Conservation (phyloP, 2,888 invertebrate species). For the Eutolmus rufibarbis region DNA sequence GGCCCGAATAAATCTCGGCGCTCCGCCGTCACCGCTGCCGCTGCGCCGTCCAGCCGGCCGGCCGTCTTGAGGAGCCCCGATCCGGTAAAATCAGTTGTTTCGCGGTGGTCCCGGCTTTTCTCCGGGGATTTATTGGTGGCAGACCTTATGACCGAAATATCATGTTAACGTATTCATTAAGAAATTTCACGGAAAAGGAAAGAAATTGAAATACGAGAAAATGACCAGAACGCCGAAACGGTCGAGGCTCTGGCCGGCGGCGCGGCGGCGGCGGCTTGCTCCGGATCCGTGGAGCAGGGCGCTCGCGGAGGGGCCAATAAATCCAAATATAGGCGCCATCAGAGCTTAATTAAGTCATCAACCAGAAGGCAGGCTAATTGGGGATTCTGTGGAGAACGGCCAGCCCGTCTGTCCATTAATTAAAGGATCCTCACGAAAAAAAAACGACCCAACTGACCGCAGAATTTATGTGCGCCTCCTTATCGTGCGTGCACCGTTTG, state of each 20-base stretch:
- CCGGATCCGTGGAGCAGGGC: neutral
- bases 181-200: constrained; percentile 38
- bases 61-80: neutral
- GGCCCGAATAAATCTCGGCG: neutral
- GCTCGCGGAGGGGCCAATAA: neutral
- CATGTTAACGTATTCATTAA: constrained; percentile 40
- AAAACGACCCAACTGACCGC: neutral
- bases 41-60: too few relatives aligned
- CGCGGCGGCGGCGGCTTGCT: neutral
- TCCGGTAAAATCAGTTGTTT: constrained; percentile 18
- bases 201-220: constrained; percentile 32
- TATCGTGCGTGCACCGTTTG: constrained; percentile 23
- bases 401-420: constrained; percentile 44
- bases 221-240: constrained; percentile 13
- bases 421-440: constrained; percentile 25
- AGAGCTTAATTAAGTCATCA: constrained; percentile 64
- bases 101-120: constrained; percentile 33
- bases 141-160: constrained; percentile 41
- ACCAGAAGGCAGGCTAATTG: constrained; percentile 64
- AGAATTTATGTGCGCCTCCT: constrained; percentile 18
- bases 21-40: neutral
- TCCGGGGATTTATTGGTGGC: constrained; percentile 39
- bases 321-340: constrained; percentile 58
- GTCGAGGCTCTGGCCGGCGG: neutral
- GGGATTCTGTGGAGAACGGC: constrained; percentile 58